These are phyloP conservation scores for Rostratula benghalensis DNA, from an alignment of 2,113 vertebrate species.

Conservation along the genomic window DNA sequence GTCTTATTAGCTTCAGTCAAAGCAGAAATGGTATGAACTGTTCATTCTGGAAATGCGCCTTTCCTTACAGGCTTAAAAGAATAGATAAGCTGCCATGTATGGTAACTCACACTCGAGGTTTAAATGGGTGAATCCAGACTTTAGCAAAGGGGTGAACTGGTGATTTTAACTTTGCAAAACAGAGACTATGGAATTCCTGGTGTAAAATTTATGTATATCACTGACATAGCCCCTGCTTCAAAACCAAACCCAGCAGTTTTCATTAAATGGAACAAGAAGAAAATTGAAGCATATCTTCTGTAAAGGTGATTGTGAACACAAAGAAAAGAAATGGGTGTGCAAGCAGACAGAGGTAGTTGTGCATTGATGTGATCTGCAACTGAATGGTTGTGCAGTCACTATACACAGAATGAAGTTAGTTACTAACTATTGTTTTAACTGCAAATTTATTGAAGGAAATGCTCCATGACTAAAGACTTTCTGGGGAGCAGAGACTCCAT, in stretches of 20 bases:
- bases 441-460: neutral
- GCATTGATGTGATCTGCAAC: neutral
- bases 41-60: neutral
- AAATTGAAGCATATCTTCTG: neutral
- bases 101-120: neutral
- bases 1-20: neutral
- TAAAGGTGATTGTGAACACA: neutral
- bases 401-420: neutral
- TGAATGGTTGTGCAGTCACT: neutral
- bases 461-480: neutral
- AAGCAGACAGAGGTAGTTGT: neutral
- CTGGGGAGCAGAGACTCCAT: neutral
- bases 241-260: neutral
- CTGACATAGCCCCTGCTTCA: neutral
- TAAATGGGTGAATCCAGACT: neutral
- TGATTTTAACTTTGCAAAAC: neutral
- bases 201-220: neutral
- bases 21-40: neutral
- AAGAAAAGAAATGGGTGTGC: neutral
- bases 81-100: neutral
- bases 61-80: neutral
- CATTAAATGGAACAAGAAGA: neutral
- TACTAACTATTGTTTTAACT: neutral
- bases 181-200: neutral
- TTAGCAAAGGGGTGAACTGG: neutral